Evolutionary conservation across 2,113 vertebrate species (phyloP).

Genomic region (Gopherus flavomarginatus): DNA sequence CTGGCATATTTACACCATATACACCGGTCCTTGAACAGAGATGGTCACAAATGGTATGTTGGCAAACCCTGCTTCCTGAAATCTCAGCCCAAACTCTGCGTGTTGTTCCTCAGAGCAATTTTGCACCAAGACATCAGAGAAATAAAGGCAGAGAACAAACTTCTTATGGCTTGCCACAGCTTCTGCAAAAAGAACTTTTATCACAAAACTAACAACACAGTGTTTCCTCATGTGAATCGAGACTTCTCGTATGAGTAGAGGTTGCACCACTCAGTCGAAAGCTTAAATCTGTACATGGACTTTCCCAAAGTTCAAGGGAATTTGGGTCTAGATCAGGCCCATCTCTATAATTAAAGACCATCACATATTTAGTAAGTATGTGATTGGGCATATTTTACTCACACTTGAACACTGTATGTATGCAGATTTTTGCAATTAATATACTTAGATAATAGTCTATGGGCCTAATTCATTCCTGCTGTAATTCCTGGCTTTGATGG

Average conservation of each 20-base stretch:
- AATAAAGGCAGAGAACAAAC: background rate
- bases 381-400: background rate
- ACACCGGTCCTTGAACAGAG: background rate
- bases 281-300: background rate
- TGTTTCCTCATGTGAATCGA: background rate
- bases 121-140: background rate
- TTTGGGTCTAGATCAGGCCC: background rate
- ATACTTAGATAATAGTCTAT: background rate
- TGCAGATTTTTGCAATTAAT: background rate
- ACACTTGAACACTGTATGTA: background rate
- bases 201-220: fast-evolving
- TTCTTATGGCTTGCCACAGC: background rate
- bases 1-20: background rate
- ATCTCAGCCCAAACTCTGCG: background rate
- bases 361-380: background rate
- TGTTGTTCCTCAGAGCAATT: background rate
- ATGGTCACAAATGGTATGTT: background rate
- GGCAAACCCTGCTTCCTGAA: background rate
- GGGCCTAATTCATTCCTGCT: background rate
- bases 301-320: background rate
- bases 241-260: background rate
- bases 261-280: background rate
- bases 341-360: background rate
- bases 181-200: background rate
- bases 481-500: background rate